Evolutionary conservation across 2,797 vertebrate species (phyloP), one percentile per base, ranked within the genome.

Genomic region (Gymnothorax javanicus): DNA sequence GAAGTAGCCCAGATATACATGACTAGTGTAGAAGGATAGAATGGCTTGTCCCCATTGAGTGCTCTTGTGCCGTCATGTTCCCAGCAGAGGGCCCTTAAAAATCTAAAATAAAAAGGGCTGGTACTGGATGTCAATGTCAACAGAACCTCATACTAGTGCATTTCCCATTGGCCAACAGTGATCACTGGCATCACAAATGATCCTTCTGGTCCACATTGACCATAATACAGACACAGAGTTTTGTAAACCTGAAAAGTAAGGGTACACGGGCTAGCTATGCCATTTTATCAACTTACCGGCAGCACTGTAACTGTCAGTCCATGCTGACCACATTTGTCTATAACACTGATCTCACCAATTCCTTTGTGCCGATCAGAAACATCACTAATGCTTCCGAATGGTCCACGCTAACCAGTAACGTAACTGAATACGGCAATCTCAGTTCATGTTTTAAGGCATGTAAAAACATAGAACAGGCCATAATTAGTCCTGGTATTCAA

Each of bases 131-230:
- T 88, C 86, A 88, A 86, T 86, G 87, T 89, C 81, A 88, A 83
- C 87, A 69, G 59, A 84, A 81, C 84, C 12, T 23, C 27, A 71
- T 17, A 27, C 59, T 64, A 15, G 83, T 50, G 67, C 8, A 88
- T 87, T 86, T 84, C 92, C 90, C 88, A 89, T 91, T 87, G 87
- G 54, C 77, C 75, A 87, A 86, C 87, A 91, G 83, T 90, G 88
- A 89, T 87, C 88, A 86, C 9, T 92, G 89, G 91, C 89, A 92
- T 90, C 86, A 91, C 88, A 43, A 43, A 43, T 89, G 85, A 27
- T 23, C 4, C n/a, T 67, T 67, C 62, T 62, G 59, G 59, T 62
- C 59, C 8, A 12, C 20, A 17, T 3, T 62, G 59, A 62, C 11
- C 12, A 62, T 4, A 43, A 43, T 43, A 43, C 33, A 43, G 33